Evolutionary conservation across 1,140 invertebrate genomes (phyloP).

Genomic region (Ostrea edulis): DNA sequence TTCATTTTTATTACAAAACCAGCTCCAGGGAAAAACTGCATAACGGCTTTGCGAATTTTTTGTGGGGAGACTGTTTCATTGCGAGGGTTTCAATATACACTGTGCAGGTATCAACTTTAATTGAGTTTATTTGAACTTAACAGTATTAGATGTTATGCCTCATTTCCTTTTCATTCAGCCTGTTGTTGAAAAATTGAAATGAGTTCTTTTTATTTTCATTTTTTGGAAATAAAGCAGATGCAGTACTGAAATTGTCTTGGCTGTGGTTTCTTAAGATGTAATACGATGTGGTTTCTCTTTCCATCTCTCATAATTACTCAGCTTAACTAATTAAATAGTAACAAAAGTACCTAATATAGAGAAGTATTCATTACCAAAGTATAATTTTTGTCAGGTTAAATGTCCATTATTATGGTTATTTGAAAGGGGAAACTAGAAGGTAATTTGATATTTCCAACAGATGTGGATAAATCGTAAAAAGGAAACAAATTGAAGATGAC

Average conservation of each 20-base stretch:
- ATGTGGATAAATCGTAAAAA: neutral
- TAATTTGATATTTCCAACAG: conserved; percentile 11
- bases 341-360: neutral
- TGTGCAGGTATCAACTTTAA: conserved; percentile 21
- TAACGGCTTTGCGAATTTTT: conserved; percentile 11
- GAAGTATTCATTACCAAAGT: too few relatives aligned
- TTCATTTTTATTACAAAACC: conserved; percentile 33
- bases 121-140: conserved; percentile 35
- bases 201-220: neutral
- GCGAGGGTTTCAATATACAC: neutral
- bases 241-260: conserved; percentile 11
- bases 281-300: neutral
- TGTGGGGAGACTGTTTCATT: neutral
- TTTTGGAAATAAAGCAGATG: conserved; percentile 25
- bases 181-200: conserved; percentile 37
- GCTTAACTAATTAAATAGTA: neutral
- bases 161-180: conserved; percentile 34
- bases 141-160: conserved; percentile 25
- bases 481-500: neutral
- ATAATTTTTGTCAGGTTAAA: too few relatives aligned
- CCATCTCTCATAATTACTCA: neutral
- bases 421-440: too few relatives aligned
- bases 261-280: neutral
- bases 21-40: conserved; percentile 1
- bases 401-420: neutral